These are phyloP conservation scores for Nannobrachium achirus DNA, from an alignment of 2,113 vertebrate species.

Conservation along the genomic window DNA sequence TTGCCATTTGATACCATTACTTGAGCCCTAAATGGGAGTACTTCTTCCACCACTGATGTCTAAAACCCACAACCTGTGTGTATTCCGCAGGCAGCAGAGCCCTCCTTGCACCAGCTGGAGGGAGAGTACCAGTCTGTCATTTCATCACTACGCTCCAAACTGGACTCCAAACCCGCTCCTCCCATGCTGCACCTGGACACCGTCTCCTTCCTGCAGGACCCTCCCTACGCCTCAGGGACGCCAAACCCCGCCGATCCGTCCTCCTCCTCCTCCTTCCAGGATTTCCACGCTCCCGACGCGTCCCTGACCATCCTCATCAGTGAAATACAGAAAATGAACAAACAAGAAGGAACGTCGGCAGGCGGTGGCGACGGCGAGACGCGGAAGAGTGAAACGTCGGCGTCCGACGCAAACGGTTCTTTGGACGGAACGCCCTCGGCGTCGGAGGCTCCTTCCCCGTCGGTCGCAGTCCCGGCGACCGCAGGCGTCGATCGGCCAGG, in stretches of 20 bases:
- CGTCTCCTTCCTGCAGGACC: conserved; percentile 36
- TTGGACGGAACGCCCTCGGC: conserved; percentile 3
- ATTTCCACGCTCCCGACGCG: conserved; percentile 38
- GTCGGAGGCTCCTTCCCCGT: conserved; percentile 35
- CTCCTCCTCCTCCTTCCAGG: conserved; percentile 5
- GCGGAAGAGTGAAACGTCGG: conserved; percentile 15
- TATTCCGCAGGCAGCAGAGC: conserved; percentile 65
- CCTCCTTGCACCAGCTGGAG: conserved; percentile 73
- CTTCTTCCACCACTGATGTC: too few species aligned
- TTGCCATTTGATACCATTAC: too few species aligned
- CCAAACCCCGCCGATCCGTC: neutral
- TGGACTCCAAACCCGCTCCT: conserved; percentile 61
- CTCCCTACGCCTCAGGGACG: neutral
- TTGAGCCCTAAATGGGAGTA: too few species aligned
- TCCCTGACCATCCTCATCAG: conserved; percentile 50
- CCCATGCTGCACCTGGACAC: conserved; percentile 32
- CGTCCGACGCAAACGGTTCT: neutral
- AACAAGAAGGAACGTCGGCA: conserved; percentile 1
- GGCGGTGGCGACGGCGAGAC: neutral
- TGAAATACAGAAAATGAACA: conserved; percentile 40
- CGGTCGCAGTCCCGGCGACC: neutral
- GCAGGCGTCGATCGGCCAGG: conserved; percentile 18
- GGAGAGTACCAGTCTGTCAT: conserved; percentile 74
- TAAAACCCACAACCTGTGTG: neutral
- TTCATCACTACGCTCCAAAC: conserved; percentile 65